Base-by-base conservation (phyloP, 2,888 invertebrate genomes). In the Hydriomena furcata region DNA sequence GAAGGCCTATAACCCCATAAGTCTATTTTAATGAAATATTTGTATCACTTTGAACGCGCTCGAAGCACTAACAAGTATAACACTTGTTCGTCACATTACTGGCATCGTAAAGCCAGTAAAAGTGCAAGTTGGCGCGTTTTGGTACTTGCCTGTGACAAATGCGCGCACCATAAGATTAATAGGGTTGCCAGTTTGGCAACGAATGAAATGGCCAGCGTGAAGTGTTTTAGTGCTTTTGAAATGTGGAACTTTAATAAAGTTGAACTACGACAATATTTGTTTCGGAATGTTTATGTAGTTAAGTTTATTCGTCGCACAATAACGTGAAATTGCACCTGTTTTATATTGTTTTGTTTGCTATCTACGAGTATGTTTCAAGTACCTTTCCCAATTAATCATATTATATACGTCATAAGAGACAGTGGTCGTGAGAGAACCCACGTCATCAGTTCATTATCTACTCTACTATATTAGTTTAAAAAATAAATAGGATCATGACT, bases 91-190 rank as follows among this genome's bases (percentile, higher is more conserved):
- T 75, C 67, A 71, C 63, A 69, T 76, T 73, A 72, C 68, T 30
- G 58, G 62, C 60, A 63, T 69, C 75, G 65, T 77, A 76, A 77
- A 71, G 31, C 13, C 24, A 17, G 36, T 43, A 49, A 42, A 51
- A 60, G 57, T 53, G 76, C 68, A 71, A 65, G 58, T 58, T 52
- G 58, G 58, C 59, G 55, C 60, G 60, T 62, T 65, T 63, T 63
- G 63, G 60, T 60, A 57, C 54, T 60, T 58, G 60, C 71, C 57
- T 55, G 65, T 80, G 79, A 81, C 81, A 77, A 81, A 79, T 78
- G 75, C 58, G 58, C 64, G 58, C 60, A 50, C 62, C 58, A 34
- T 51, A 61, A 62, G 64, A 71, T 71, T 71, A 70, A 71, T 66
- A 72, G 69, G 68, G 70, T 58, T 67, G 72, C 65, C 71, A 50